phyloP scores from a whole-genome alignment of 2,888 invertebrate genomes.

The Hemistola chrysoprasaria region DNA sequence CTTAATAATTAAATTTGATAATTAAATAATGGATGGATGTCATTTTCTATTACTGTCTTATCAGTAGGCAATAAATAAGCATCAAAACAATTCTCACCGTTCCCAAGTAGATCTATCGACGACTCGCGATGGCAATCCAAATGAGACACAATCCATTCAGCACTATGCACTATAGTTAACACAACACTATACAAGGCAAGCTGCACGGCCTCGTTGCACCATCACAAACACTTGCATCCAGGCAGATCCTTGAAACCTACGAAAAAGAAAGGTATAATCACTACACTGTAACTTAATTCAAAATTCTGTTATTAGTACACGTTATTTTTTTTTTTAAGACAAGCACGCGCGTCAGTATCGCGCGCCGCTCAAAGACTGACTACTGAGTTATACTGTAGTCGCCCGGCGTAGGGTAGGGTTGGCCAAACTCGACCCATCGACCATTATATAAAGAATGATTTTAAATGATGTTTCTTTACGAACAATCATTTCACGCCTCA shows the following conservation, averaged over 20 bases:
- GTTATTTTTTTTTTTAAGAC: conserved; percentile 29
- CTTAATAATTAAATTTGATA: too few relatives aligned
- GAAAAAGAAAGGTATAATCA: conserved; percentile 66
- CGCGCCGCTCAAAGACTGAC: conserved; percentile 65
- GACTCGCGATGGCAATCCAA: conserved; percentile 79
- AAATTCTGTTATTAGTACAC: conserved; percentile 48
- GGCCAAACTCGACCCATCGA: too few relatives aligned
- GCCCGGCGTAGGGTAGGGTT: too few relatives aligned
- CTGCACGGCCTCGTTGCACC: conserved; percentile 71
- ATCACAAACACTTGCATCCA: conserved; percentile 77
- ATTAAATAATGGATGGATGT: too few relatives aligned
- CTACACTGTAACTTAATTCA: conserved; percentile 56
- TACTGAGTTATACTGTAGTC: too few relatives aligned
- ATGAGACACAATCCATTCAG: conserved; percentile 76
- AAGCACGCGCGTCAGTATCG: conserved; percentile 39
- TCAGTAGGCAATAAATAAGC: conserved; percentile 11
- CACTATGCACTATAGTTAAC: conserved; percentile 74
- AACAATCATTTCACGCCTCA: conserved; percentile 68
- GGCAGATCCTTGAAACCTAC: conserved; percentile 65
- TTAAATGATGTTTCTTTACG: conserved; percentile 49
- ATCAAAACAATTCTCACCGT: conserved; percentile 58
- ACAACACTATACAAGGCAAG: conserved; percentile 68
- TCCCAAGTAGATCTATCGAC: conserved; percentile 74
- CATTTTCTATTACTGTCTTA: too few relatives aligned
- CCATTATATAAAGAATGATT: too few relatives aligned